phyloP scores from a whole-genome alignment of 1,140 invertebrate genomes.

The Sycobia sp. region DNA sequence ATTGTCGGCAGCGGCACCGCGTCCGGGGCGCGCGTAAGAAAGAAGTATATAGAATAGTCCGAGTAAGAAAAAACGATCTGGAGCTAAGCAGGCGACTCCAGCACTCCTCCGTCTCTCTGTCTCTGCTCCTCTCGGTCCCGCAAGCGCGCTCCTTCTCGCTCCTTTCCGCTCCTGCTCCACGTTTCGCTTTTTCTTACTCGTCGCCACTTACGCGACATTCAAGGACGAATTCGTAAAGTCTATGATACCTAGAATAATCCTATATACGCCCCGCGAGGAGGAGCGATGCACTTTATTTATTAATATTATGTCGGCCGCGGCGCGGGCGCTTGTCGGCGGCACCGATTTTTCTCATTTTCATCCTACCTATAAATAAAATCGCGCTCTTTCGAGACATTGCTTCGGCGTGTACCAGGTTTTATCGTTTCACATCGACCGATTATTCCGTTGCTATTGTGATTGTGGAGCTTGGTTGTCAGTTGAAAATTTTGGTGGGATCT shows the following conservation, averaged over 20 bases:
- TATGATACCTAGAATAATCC: constrained; percentile 30
- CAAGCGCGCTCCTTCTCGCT: constrained; percentile 1
- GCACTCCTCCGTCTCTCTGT: not conserved
- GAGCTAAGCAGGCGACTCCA: constrained; percentile 3
- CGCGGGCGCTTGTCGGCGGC: not conserved
- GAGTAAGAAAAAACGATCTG: not conserved
- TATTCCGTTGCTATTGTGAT: no score
- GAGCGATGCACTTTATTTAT: constrained; percentile 14
- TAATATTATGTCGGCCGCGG: not conserved
- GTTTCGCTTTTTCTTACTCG: not conserved
- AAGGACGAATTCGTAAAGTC: constrained; percentile 33
- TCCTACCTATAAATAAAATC: no score
- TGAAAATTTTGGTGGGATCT: no score
- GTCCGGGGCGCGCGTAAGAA: not conserved
- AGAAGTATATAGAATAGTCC: no score
- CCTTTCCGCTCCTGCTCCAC: not conserved
- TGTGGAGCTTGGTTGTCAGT: no score
- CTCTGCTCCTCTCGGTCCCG: not conserved
- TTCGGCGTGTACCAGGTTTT: no score
- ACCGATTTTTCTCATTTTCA: not conserved
- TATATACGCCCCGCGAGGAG: not conserved
- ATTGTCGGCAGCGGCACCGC: no score
- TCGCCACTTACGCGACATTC: constrained; percentile 25
- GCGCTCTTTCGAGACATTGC: not conserved
- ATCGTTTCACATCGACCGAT: no score